Base-by-base conservation (phyloP, 2,888 invertebrate genomes). In the Lobophora halterata region DNA sequence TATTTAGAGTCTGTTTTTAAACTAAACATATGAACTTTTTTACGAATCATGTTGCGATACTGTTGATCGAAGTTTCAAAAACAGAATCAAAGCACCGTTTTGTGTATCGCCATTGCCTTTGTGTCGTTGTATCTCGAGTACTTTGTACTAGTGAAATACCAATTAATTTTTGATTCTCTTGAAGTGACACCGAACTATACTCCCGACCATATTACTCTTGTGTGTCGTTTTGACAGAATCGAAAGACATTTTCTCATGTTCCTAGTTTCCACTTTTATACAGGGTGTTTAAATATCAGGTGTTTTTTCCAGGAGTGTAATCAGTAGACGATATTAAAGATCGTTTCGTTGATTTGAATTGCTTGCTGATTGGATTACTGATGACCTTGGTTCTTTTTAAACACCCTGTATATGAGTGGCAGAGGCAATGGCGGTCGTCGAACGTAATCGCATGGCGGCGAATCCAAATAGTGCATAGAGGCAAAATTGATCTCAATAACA, bases 401-500 rank as follows among this genome's bases (percentile, higher is more conserved):
- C 2, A 17, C 17, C 5, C 5, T 14, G 21, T 18, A 12, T 17
- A 6, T 16, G 12, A 16, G 16, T 17, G 14, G 9, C 6, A 18
- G 8, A 37, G 48, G 46, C 52, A 55, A 60, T 51, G 63, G 55
- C 52, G 52, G 46, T 56, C 44, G 52, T 45, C 35, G 47, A 49
- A 31, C 34, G 27, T 41, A 35, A 48, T 37, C 61, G 65, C 59
- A 53, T 48, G 70, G 70, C 68, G 71, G 61, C 65, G 63, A 55
- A 61, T 58, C 63, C 55, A 65, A 66, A 59, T 74, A 77, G 77
- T 74, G 78, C 76, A 65, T 72, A 77, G 76, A 71, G 81, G 79
- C 77, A 74, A 74, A 74, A 76, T 75, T 87, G 86, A 87, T 87
- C 86, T 87, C 86, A 87, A 70, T 85, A 79, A 72, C 76, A 77